Evolutionary conservation across 35 echinoderm and acorn worm genomes (phyloP).

Genomic region (Eucidaris tribuloides): DNA sequence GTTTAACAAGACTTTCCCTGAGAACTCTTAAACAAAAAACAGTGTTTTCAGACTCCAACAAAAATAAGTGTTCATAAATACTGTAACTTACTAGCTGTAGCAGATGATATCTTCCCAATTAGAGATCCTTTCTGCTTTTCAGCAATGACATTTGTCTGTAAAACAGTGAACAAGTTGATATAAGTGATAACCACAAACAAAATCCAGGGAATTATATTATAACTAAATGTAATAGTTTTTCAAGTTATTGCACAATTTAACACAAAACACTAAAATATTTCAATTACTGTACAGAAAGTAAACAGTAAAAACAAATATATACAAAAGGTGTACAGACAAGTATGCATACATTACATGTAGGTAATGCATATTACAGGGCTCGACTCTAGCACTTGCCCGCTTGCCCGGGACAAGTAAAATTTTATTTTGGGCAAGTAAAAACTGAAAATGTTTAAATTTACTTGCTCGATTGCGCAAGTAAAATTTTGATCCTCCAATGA

Average conservation of each 20-base stretch:
- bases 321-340: neutral
- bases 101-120: slow-evolving; percentile 53
- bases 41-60: too few relatives aligned
- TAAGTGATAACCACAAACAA: neutral
- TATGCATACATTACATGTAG: neutral
- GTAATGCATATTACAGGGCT: too few relatives aligned
- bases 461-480: too few relatives aligned
- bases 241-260: neutral
- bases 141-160: slow-evolving; percentile 73
- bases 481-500: too few relatives aligned
- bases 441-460: too few relatives aligned
- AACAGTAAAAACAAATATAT: neutral
- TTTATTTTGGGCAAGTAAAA: too few relatives aligned
- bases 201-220: too few relatives aligned
- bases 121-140: slow-evolving; percentile 68
- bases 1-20: neutral
- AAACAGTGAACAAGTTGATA: neutral
- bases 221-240: neutral
- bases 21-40: neutral
- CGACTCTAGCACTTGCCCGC: too few relatives aligned
- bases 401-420: too few relatives aligned
- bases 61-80: neutral
- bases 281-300: neutral
- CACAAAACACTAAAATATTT: neutral
- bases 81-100: slow-evolving; percentile 60